A percentile compares a stretch with the other conserved stretches of the same genome.
Evolutionary conservation across 2,888 invertebrate species (phyloP).

Genomic region (Eurytoma adleriae): DNA sequence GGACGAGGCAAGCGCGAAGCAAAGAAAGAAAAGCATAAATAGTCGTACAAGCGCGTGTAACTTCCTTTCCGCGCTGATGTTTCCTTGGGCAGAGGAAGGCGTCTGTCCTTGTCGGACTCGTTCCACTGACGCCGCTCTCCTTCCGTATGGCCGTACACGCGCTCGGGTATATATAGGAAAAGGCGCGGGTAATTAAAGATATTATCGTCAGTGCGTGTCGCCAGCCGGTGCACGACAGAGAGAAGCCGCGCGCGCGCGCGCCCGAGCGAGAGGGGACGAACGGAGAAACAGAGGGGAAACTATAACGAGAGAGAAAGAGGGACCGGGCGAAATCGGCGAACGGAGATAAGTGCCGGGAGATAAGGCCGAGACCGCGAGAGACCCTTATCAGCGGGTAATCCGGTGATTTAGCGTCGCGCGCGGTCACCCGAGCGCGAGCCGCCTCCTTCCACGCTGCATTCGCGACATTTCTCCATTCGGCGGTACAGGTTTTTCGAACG

Average conservation of each 20-base stretch:
- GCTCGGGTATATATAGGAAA: conserved; percentile 24
- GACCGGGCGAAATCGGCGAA: conserved; percentile 58
- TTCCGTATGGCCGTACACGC: conserved; percentile 45
- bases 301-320: conserved; percentile 13
- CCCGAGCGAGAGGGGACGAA: conserved; percentile 1
- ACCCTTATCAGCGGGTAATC: conserved; percentile 57
- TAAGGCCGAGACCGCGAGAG: conserved; percentile 28
- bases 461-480: background rate
- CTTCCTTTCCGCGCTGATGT: conserved; percentile 40
- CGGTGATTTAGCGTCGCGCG: conserved; percentile 56
- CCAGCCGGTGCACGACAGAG: conserved; percentile 60
- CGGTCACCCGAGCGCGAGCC: background rate
- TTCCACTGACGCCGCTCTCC: conserved; percentile 38
- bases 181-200: conserved; percentile 72
- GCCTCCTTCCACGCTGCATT: background rate
- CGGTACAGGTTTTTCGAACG: background rate
- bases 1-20: background rate
- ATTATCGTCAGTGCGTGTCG: conserved; percentile 73
- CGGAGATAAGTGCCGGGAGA: conserved; percentile 46
- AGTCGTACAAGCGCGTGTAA: conserved; percentile 30
- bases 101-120: conserved; percentile 57
- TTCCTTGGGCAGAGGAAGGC: conserved; percentile 48
- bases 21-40: conserved; percentile 45
- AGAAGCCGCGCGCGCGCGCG: background rate
- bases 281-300: background rate